phyloP scores from a whole-genome alignment of 2,888 invertebrate genomes.

The Rhaphigaster nebulosa region DNA sequence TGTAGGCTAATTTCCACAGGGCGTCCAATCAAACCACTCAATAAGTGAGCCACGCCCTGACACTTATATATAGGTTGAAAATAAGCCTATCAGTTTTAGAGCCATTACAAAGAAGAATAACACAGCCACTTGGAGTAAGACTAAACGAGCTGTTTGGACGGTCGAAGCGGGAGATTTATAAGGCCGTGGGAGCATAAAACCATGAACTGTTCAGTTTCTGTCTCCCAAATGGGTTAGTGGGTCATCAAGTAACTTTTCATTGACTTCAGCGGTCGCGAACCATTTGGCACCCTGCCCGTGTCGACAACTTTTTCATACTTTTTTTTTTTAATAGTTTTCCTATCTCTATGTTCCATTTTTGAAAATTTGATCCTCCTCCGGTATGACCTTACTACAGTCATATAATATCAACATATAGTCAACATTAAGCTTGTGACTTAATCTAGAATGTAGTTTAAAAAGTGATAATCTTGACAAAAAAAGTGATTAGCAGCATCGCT shows the following conservation, averaged over 20 bases:
- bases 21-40: no score
- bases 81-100: neutral
- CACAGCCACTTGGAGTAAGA: neutral
- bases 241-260: constrained; percentile 38
- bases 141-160: neutral
- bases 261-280: constrained; percentile 26
- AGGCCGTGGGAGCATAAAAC: neutral
- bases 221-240: constrained; percentile 13
- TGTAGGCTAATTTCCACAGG: no score
- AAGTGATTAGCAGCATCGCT: no score
- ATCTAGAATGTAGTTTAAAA: neutral
- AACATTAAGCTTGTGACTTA: neutral
- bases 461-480: neutral
- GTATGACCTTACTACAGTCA: neutral
- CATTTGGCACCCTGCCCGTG: constrained; percentile 1
- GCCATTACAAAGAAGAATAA: neutral
- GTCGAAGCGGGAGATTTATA: constrained; percentile 1
- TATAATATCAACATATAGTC: no score
- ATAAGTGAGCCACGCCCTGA: neutral
- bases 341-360: constrained; percentile 7
- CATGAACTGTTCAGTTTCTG: constrained; percentile 12
- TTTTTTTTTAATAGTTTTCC: constrained; percentile 12
- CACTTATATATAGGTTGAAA: neutral
- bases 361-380: neutral
- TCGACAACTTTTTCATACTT: constrained; percentile 4